These are phyloP conservation scores for Dascyllus trimaculatus DNA, from an alignment of 2,113 vertebrate species.

Conservation along the genomic window DNA sequence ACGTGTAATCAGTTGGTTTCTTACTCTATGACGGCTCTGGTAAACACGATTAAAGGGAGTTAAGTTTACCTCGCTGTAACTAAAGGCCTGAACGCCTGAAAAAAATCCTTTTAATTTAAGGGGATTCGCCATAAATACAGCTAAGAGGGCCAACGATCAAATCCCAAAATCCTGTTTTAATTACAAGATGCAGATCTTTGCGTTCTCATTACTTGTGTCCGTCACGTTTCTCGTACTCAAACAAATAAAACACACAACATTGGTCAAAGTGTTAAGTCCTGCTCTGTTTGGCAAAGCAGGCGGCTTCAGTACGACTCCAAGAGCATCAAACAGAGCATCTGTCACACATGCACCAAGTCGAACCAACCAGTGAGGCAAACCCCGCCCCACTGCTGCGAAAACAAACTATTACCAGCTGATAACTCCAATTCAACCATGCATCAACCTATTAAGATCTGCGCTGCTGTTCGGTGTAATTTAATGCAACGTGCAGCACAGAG, in stretches of 20 bases:
- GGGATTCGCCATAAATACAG: constrained; percentile 27
- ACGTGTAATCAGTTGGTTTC: constrained; percentile 56
- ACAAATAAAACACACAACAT: constrained; percentile 22
- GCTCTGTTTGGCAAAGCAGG: background rate
- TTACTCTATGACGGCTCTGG: constrained; percentile 13
- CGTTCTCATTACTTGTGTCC: constrained; percentile 29
- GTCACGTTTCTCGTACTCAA: constrained; percentile 26
- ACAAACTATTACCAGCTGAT: constrained; percentile 10
- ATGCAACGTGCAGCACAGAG: constrained; percentile 11
- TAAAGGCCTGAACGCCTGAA: constrained; percentile 8
- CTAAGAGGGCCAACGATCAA: constrained; percentile 15
- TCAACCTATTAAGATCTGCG: background rate
- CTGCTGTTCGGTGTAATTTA: constrained; percentile 1
- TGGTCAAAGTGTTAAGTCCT: constrained; percentile 33
- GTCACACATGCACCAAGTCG: constrained; percentile 11
- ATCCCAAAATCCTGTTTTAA: constrained; percentile 48
- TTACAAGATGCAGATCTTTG: constrained; percentile 29
- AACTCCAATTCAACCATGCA: background rate
- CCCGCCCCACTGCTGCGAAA: constrained; percentile 6
- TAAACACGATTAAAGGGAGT: constrained; percentile 44
- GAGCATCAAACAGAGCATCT: background rate
- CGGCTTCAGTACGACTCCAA: background rate
- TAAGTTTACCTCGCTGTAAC: constrained; percentile 28
- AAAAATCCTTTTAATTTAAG: constrained; percentile 41
- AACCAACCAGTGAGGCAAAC: constrained; percentile 16